These are phyloP conservation scores for Cotesia chilonis DNA, from an alignment of 1,140 invertebrate genomes.

Conservation along the genomic window DNA sequence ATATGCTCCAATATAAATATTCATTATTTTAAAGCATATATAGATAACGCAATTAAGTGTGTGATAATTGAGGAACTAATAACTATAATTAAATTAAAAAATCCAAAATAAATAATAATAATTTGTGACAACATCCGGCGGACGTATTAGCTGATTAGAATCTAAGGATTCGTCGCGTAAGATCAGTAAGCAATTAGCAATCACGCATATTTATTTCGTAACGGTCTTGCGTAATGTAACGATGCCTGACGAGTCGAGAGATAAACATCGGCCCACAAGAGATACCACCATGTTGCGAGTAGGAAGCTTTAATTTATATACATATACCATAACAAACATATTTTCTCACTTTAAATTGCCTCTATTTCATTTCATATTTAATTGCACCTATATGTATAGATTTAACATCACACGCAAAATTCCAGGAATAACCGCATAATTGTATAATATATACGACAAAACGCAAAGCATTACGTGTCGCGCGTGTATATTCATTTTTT, in stretches of 20 bases:
- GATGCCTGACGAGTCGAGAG: conserved; percentile 28
- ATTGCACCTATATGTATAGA: not conserved
- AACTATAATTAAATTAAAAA: not conserved
- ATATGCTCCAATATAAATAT: too few relatives aligned
- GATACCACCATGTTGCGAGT: not conserved
- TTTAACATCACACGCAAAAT: conserved; percentile 18
- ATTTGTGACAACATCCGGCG: conserved; percentile 42
- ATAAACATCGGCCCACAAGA: conserved; percentile 27
- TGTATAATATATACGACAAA: conserved; percentile 9
- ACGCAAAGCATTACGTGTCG: conserved; percentile 16
- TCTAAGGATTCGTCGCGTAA: conserved; percentile 48
- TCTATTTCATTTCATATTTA: too few relatives aligned
- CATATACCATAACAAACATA: not conserved
- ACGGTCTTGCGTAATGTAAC: conserved; percentile 53
- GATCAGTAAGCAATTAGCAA: conserved; percentile 54
- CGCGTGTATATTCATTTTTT: conserved; percentile 14
- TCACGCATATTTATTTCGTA: conserved; percentile 59
- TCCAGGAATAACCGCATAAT: conserved; percentile 20
- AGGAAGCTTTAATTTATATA: not conserved
- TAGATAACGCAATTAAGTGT: too few relatives aligned
- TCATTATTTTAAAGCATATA: too few relatives aligned
- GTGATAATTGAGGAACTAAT: too few relatives aligned
- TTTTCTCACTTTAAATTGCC: not conserved
- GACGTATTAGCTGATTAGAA: not conserved
- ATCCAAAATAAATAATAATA: not conserved